Conservation (phyloP, 2,888 invertebrate genomes). For the Cataglyphis cursor region DNA sequence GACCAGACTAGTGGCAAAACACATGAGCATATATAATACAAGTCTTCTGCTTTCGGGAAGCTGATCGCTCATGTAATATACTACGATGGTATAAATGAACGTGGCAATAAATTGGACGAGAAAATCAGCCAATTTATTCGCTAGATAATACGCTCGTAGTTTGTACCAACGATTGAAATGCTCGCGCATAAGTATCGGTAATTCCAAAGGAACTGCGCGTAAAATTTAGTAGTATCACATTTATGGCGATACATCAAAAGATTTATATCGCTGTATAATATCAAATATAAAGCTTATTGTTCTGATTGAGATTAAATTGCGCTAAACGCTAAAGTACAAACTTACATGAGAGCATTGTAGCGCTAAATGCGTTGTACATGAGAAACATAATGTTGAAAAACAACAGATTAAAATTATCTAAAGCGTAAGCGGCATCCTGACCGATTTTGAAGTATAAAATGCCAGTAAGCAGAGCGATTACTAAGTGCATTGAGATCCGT, state of each 20-base stretch:
- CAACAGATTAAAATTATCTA: slow-evolving; percentile 95
- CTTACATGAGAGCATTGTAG: slow-evolving; percentile 96
- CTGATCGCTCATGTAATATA: slow-evolving; percentile 96
- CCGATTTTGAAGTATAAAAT: slow-evolving; percentile 94
- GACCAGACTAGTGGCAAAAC: slow-evolving; percentile 93
- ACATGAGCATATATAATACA: slow-evolving; percentile 91
- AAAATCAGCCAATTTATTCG: slow-evolving; percentile 93
- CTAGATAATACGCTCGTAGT: slow-evolving; percentile 93
- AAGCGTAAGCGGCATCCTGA: slow-evolving; percentile 93
- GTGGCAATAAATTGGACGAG: slow-evolving; percentile 92
- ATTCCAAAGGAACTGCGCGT: slow-evolving; percentile 93
- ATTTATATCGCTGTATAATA: slow-evolving; percentile 5
- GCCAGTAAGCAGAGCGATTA: slow-evolving; percentile 94
- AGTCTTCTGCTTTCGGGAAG: slow-evolving; percentile 93
- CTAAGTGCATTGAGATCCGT: slow-evolving; percentile 92
- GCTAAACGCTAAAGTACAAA: slow-evolving; percentile 74
- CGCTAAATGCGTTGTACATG: slow-evolving; percentile 97
- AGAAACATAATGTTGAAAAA: slow-evolving; percentile 97
- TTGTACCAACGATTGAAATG: slow-evolving; percentile 97
- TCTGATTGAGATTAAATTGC: not conserved
- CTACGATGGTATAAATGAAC: slow-evolving; percentile 91
- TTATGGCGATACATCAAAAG: not conserved
- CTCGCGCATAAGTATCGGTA: slow-evolving; percentile 93
- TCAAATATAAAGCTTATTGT: not conserved
- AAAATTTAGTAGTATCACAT: not conserved